A percentile compares a stretch with the other conserved stretches of the same genome.
Evolutionary conservation across 2,113 vertebrate genomes (phyloP).

Genomic region (Oxyruncus cristatus): DNA sequence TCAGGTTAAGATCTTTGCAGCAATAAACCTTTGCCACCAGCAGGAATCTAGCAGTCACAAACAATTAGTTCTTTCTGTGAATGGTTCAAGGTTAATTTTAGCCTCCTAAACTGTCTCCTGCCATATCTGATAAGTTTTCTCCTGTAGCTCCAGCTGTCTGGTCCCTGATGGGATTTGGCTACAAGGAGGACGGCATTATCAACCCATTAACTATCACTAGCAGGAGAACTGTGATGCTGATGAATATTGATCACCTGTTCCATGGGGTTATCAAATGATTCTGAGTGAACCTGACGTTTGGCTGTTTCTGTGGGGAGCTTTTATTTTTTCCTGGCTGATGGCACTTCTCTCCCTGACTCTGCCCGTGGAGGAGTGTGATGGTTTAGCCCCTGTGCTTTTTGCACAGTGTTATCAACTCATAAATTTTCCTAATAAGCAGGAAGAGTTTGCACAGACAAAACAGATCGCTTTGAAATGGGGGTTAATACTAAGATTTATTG

Average conservation of each 20-base stretch:
- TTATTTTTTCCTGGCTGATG: neutral
- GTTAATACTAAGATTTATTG: no score
- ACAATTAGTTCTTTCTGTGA: conserved; percentile 64
- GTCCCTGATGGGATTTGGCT: conserved; percentile 65
- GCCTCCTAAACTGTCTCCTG: conserved; percentile 64
- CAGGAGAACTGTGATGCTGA: conserved; percentile 59
- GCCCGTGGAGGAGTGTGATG: no score
- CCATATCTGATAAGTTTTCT: conserved; percentile 64
- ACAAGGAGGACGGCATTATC: conserved; percentile 63
- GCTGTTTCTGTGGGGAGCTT: conserved; percentile 44
- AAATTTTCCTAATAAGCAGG: no score
- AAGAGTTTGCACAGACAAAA: no score
- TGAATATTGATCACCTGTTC: conserved; percentile 71
- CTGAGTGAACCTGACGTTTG: conserved; percentile 43
- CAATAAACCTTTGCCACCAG: conserved; percentile 54
- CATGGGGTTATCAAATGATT: conserved; percentile 45
- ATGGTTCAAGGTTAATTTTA: conserved; percentile 70
- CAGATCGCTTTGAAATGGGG: no score
- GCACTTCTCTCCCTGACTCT: neutral
- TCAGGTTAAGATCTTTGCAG: conserved; percentile 14
- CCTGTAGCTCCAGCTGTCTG: conserved; percentile 53
- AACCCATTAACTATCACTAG: conserved; percentile 68
- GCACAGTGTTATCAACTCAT: no score
- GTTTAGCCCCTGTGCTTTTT: no score
- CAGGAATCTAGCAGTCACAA: conserved; percentile 68